Base-by-base conservation (phyloP, 2,888 invertebrate species). In the Pristionchus entomophagus region DNA sequence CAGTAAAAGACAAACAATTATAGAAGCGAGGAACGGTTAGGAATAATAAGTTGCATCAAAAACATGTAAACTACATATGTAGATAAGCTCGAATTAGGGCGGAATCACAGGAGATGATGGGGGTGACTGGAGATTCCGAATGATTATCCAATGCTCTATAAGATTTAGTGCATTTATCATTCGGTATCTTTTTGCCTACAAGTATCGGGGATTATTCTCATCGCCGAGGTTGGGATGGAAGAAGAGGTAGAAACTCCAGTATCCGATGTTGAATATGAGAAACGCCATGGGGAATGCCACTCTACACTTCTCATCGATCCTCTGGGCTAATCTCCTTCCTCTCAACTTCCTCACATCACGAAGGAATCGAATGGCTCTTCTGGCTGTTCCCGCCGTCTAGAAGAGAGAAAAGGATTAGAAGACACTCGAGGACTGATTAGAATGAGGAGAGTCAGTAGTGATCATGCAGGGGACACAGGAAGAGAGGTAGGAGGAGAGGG, bases 181-280 rank as follows among this genome's bases (percentile, higher is more conserved):
- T n/a, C n/a, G n/a, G n/a, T n/a, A n/a, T n/a, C n/a, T n/a, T n/a
- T n/a, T n/a, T n/a, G n/a, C n/a, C 35, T 73, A 73, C 41, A 38
- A 45, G 41, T 73, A 73, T 73, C 73, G 6, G 2, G n/a, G 41
- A 3, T 41, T 73, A 12, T 22, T 73, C 6, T 73, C 73, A 26
- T 45, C 41, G 0, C 17, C 73, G 38, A 26, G n/a, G 26, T 73
- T 73, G 0, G 73, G 73, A 38, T 59, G 82, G 38, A 85, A 32
- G 85, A 45, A 56, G n/a, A 85, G 77, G 77, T 85, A 85, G 56
- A 85, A 85, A 26, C 73, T 85, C 85, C 85, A 85, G n/a, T 85
- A 85, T 26, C 32, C 41, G 26, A 85, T 29, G 77, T 85, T 85
- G 56, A 85, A 85, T 17, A 85, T 51, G 73, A 85, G 73, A 38